phyloP scores from a whole-genome alignment of 2,888 invertebrate species.

The Agrotis exclamationis region DNA sequence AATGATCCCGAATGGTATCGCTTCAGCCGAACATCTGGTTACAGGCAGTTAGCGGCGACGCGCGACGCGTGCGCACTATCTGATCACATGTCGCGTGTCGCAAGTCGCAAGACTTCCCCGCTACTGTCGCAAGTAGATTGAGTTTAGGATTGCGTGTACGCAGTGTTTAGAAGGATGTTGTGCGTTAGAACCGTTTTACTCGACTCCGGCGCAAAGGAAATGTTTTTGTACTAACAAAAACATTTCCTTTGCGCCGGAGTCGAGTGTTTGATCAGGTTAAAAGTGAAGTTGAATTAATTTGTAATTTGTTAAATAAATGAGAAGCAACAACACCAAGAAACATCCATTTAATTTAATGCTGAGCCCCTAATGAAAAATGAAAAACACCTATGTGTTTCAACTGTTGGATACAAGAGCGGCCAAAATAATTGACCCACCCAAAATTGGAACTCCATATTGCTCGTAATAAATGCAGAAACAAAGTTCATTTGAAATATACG shows the following conservation, averaged over 20 bases:
- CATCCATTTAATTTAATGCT: too few relatives aligned
- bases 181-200: neutral
- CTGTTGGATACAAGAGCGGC: neutral
- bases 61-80: slow-evolving; percentile 65
- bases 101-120: slow-evolving; percentile 30
- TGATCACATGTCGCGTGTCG: slow-evolving; percentile 64
- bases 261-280: too few relatives aligned
- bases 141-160: slow-evolving; percentile 54
- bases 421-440: slow-evolving; percentile 1
- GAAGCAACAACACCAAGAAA: too few relatives aligned
- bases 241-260: too few relatives aligned
- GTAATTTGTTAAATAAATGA: too few relatives aligned
- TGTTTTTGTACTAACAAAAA: too few relatives aligned
- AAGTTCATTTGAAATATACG: too few relatives aligned
- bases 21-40: slow-evolving; percentile 54
- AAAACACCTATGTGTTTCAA: too few relatives aligned
- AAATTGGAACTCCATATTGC: too few relatives aligned
- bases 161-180: slow-evolving; percentile 11
- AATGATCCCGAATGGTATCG: slow-evolving; percentile 58
- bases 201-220: neutral
- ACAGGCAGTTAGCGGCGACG: slow-evolving; percentile 58
- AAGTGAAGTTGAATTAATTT: too few relatives aligned
- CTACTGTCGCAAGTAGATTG: slow-evolving; percentile 56
- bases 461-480: too few relatives aligned
- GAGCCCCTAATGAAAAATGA: too few relatives aligned